phyloP scores from a whole-genome alignment of 2,113 vertebrate species.

The Antechinus flavipes region DNA sequence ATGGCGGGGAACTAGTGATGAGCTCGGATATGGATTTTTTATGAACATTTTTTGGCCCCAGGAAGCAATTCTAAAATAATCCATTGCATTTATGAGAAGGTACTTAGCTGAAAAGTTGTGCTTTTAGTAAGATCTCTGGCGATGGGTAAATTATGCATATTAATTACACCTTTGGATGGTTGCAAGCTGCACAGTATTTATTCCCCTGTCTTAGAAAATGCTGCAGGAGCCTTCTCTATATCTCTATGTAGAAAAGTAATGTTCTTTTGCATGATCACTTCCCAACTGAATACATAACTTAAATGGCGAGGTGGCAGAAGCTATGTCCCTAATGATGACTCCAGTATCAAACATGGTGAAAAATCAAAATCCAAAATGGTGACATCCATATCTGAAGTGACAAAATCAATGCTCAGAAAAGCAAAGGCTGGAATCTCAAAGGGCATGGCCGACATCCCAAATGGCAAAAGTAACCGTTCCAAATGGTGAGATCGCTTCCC shows the following conservation, averaged over 20 bases:
- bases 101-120: constrained; percentile 14
- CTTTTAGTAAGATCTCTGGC: constrained; percentile 43
- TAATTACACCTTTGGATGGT: background rate
- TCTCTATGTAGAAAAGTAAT: constrained; percentile 15
- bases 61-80: constrained; percentile 51
- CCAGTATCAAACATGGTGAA: background rate
- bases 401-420: background rate
- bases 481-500: background rate
- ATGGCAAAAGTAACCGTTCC: background rate
- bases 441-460: background rate
- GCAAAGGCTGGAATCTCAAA: background rate
- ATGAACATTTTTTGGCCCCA: constrained; percentile 34
- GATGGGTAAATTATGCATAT: constrained; percentile 50
- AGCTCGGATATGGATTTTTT: constrained; percentile 56
- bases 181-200: constrained; percentile 16
- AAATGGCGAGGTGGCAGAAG: constrained; percentile 14
- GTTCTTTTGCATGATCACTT: constrained; percentile 13
- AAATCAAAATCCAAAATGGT: background rate
- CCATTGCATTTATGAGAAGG: constrained; percentile 44
- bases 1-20: constrained; percentile 74
- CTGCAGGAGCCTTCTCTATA: constrained; percentile 16
- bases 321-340: background rate
- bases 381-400: background rate
- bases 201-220: constrained; percentile 21
- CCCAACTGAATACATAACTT: constrained; percentile 5